phyloP scores from a whole-genome alignment of 2,113 vertebrate species.

The Pteropus alecto region DNA sequence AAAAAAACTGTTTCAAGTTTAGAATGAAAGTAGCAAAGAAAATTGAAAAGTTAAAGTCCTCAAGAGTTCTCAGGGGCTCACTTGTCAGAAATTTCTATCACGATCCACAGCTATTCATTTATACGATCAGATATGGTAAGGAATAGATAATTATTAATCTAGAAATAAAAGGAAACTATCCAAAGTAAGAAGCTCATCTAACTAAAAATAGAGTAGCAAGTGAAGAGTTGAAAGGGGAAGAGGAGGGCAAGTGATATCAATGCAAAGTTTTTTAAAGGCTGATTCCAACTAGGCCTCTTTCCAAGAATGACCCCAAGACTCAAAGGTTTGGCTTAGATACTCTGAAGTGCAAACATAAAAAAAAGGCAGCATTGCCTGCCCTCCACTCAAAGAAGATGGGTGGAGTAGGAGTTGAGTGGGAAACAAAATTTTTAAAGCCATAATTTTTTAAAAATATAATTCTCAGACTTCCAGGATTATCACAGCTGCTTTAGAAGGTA shows the following conservation, averaged over 20 bases:
- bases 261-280: not conserved
- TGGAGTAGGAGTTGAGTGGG: not conserved
- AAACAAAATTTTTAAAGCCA: slow-evolving; percentile 3
- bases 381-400: not conserved
- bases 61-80: slow-evolving; percentile 32
- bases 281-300: not conserved
- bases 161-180: slow-evolving; percentile 59
- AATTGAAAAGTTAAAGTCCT: slow-evolving; percentile 43
- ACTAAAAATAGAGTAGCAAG: slow-evolving; percentile 55
- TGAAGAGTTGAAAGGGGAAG: slow-evolving; percentile 46
- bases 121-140: slow-evolving; percentile 55
- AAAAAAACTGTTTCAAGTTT: slow-evolving; percentile 5
- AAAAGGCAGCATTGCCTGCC: not conserved
- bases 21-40: slow-evolving; percentile 15
- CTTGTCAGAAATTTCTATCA: slow-evolving; percentile 39
- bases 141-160: slow-evolving; percentile 37
- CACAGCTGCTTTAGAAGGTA: not conserved
- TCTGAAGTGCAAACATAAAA: not conserved
- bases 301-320: not conserved
- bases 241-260: slow-evolving; percentile 1
- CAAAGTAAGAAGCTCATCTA: slow-evolving; percentile 45
- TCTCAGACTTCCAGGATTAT: slow-evolving; percentile 1
- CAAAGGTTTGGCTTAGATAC: not conserved
- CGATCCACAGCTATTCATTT: slow-evolving; percentile 35
- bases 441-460: not conserved